Conservation (phyloP, 2,888 invertebrate species). For the Dorcus hopei region DNA sequence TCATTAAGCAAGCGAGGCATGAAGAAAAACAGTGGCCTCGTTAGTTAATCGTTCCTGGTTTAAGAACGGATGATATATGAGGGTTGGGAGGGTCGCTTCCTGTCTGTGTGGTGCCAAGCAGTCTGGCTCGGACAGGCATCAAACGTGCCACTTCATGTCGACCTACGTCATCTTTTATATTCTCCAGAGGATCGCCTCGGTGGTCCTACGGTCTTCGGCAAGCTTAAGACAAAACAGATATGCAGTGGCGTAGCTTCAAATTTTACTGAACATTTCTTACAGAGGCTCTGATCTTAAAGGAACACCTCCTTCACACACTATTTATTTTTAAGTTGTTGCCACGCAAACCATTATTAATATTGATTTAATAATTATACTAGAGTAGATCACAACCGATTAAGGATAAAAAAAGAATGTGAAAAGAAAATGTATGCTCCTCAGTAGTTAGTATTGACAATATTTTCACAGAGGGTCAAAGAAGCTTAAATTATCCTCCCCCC, state of each 20-base stretch:
- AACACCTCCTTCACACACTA: no score
- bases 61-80: constrained; percentile 39
- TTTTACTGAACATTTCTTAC: no score
- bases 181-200: neutral
- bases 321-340: no score
- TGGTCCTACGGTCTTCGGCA: neutral
- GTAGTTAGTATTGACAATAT: no score
- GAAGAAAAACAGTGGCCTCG: neutral
- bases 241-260: neutral
- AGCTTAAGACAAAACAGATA: neutral
- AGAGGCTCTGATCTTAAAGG: no score
- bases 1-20: no score
- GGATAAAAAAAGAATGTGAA: no score
- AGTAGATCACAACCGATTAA: neutral
- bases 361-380: neutral
- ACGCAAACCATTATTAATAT: neutral
- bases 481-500: no score
- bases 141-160: constrained; percentile 25
- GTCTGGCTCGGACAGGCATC: constrained; percentile 32
- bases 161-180: neutral
- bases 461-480: no score
- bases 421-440: no score
- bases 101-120: constrained; percentile 45
- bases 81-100: constrained; percentile 41
- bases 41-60: constrained; percentile 20